Conservation (phyloP, 2,888 invertebrate species). For the Drosophila seclusa region DNA sequence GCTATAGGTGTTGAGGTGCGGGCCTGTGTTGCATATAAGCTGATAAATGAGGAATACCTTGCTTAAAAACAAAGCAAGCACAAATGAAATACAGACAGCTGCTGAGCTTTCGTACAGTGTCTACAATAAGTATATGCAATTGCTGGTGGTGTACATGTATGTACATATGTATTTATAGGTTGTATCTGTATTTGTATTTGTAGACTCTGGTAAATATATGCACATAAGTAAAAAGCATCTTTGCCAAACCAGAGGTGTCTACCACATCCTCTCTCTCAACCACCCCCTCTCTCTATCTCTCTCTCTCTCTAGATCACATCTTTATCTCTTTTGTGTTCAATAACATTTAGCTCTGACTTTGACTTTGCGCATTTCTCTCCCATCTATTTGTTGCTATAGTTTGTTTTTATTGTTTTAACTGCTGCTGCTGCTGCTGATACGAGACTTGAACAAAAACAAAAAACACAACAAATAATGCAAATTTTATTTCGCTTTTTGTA, state of each 20-base stretch:
- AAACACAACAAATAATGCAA: constrained; percentile 67
- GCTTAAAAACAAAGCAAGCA: not conserved
- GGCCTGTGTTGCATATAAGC: not conserved
- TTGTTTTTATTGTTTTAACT: constrained; percentile 22
- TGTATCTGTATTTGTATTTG: constrained; percentile 2
- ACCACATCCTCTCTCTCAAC: not conserved
- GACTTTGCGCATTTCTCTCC: constrained; percentile 50
- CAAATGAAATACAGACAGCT: constrained; percentile 20
- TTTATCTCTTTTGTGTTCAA: constrained; percentile 55
- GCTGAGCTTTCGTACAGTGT: constrained; percentile 13
- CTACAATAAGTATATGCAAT: constrained; percentile 19
- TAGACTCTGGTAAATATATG: constrained; percentile 39
- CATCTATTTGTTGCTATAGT: constrained; percentile 11
- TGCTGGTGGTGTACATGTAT: constrained; percentile 7
- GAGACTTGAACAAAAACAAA: constrained; percentile 45
- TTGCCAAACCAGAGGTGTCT: constrained; percentile 6
- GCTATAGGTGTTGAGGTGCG: not conserved
- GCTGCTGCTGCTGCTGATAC: constrained; percentile 53
- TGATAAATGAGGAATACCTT: not conserved
- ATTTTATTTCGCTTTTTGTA: constrained; percentile 71
- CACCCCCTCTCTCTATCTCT: not conserved
- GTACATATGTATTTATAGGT: constrained; percentile 3
- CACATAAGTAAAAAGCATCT: constrained; percentile 51
- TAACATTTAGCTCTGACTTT: constrained; percentile 72
- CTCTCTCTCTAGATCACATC: constrained; percentile 11